Evolutionary conservation across 2,797 vertebrate genomes (phyloP).

Genomic region (Morelia viridis): DNA sequence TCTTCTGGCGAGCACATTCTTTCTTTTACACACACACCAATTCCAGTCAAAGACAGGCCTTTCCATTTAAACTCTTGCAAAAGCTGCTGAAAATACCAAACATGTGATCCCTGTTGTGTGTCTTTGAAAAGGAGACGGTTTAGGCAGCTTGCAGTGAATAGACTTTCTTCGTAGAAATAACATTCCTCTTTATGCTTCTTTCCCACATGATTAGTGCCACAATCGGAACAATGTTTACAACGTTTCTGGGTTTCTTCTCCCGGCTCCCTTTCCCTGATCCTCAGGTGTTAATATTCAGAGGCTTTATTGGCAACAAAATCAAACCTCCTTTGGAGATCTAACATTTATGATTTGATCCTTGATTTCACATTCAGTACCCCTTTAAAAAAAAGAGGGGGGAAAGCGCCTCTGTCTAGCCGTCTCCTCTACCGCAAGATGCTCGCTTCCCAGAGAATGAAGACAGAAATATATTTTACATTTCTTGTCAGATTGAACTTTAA

Average conservation of each 20-base stretch:
- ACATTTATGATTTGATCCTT: background rate
- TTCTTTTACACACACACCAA: fast-evolving
- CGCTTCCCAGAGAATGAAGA: constrained; percentile 62
- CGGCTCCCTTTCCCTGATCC: background rate
- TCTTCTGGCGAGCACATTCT: background rate
- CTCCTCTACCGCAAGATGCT: constrained; percentile 45
- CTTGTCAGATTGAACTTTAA: constrained; percentile 79
- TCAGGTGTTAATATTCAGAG: background rate
- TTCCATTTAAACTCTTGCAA: background rate
- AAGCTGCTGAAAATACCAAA: background rate
- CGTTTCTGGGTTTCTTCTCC: background rate
- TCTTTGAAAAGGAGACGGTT: background rate
- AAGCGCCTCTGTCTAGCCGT: constrained; percentile 43
- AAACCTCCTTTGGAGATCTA: fast-evolving
- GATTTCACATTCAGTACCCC: constrained; percentile 20
- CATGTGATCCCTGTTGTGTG: background rate
- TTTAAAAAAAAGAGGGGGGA: background rate
- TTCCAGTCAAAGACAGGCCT: background rate
- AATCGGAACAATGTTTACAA: background rate
- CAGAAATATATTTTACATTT: constrained; percentile 73
- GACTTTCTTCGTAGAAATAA: constrained; percentile 17
- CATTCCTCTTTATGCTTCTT: fast-evolving
- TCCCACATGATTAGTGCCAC: background rate
- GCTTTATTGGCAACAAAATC: background rate
- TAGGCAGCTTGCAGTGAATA: background rate